These are phyloP conservation scores for Coturnix japonica DNA, from an alignment of 2,113 vertebrate genomes.

Conservation along the genomic window DNA sequence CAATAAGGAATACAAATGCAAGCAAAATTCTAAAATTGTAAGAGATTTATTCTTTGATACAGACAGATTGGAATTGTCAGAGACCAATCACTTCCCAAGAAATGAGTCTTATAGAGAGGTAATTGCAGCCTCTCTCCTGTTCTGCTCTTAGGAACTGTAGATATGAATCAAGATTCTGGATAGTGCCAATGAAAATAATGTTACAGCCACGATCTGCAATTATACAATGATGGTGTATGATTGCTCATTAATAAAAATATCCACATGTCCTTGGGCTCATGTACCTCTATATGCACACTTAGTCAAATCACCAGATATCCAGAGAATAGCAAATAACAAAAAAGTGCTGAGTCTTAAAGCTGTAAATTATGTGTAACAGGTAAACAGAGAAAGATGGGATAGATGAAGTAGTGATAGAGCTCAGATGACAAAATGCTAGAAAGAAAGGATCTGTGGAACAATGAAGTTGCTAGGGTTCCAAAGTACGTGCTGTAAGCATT, in stretches of 20 bases:
- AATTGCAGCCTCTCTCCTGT: background rate
- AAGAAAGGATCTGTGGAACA: background rate
- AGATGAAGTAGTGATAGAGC: background rate
- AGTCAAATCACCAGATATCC: background rate
- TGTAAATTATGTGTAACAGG: background rate
- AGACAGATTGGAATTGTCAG: background rate
- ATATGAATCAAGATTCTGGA: background rate
- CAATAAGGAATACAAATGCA: background rate
- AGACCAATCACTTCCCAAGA: background rate
- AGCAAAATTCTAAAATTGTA: background rate
- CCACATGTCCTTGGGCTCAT: background rate
- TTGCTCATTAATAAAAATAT: background rate
- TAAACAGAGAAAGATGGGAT: background rate
- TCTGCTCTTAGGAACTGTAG: background rate
- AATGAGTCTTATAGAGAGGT: background rate
- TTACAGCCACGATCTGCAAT: background rate
- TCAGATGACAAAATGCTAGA: background rate
- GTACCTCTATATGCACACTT: background rate
- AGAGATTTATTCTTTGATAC: background rate
- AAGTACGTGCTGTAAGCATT: rapidly evolving
- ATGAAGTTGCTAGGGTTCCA: background rate
- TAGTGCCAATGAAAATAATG: background rate
- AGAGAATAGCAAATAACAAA: background rate
- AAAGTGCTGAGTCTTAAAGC: background rate
- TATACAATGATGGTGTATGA: background rate